Conservation (phyloP, 2,797 vertebrate genomes). For the Avahi laniger region DNA sequence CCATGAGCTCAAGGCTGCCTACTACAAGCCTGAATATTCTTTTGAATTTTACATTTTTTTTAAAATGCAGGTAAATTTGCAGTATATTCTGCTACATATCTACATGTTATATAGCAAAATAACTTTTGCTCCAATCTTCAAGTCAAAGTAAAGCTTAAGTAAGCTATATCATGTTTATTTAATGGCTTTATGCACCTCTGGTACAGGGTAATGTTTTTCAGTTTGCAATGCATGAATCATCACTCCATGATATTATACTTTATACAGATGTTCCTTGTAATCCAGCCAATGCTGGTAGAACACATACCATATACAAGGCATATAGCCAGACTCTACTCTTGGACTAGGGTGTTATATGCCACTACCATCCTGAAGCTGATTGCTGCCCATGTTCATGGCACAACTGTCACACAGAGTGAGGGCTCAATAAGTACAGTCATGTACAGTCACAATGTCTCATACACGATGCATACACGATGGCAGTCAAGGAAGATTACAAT, state of each 20-base stretch:
- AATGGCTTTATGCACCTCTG: not conserved
- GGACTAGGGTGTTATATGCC: not conserved
- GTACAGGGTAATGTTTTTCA: not conserved
- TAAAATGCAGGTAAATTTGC: not conserved
- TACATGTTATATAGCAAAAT: not conserved
- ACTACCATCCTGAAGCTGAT: not conserved
- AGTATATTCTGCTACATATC: not conserved
- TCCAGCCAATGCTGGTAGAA: not conserved
- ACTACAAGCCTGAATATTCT: not conserved
- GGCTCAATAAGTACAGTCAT: not conserved
- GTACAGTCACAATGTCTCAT: not conserved
- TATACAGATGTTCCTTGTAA: not conserved
- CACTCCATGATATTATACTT: not conserved
- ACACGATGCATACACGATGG: not conserved
- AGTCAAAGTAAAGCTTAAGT: not conserved
- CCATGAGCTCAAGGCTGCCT: not conserved
- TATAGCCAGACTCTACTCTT: not conserved
- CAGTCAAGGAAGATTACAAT: not conserved
- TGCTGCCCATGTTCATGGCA: not conserved
- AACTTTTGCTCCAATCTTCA: not conserved
- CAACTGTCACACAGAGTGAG: not conserved
- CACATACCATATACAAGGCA: not conserved
- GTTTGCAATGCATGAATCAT: not conserved
- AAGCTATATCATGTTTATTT: not conserved
- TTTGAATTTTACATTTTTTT: not conserved